phyloP scores from a whole-genome alignment of 2,888 invertebrate species.

The Drosophila ochracea region DNA sequence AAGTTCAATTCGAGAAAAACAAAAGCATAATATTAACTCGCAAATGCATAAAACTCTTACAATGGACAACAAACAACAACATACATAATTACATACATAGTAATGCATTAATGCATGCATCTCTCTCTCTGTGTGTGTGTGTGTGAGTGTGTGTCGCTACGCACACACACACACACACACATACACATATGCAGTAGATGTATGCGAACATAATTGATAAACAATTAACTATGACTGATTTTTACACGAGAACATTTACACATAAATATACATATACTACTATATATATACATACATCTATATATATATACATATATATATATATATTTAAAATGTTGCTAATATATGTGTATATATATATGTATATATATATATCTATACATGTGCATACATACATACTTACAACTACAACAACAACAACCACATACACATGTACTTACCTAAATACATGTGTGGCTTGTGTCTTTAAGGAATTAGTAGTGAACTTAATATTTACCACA shows the following conservation, averaged over 20 bases:
- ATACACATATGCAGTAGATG: conserved; percentile 24
- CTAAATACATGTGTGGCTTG: conserved; percentile 31
- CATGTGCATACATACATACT: conserved; percentile 41
- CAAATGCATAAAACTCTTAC: conserved; percentile 19
- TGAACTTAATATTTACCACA: conserved; percentile 58
- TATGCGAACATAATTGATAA: conserved; percentile 52
- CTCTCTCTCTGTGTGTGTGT: not conserved
- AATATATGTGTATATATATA: conserved; percentile 37
- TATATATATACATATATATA: conserved; percentile 43
- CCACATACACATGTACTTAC: conserved; percentile 11
- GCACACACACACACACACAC: conserved; percentile 9
- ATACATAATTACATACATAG: conserved; percentile 34
- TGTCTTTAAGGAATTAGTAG: conserved; percentile 47
- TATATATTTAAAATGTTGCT: conserved; percentile 62
- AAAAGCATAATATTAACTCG: conserved; percentile 22
- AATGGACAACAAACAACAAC: conserved; percentile 19
- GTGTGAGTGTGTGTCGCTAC: not conserved
- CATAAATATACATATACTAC: conserved; percentile 57
- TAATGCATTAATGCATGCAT: conserved; percentile 14
- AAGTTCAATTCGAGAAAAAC: conserved; percentile 41
- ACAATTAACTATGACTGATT: conserved; percentile 81
- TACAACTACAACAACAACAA: not conserved
- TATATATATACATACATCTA: conserved; percentile 28
- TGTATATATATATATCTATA: conserved; percentile 36
- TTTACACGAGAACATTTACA: conserved; percentile 78